These are phyloP conservation scores for Nannoperca obscura DNA, from an alignment of 2,797 vertebrate genomes.

Conservation along the genomic window DNA sequence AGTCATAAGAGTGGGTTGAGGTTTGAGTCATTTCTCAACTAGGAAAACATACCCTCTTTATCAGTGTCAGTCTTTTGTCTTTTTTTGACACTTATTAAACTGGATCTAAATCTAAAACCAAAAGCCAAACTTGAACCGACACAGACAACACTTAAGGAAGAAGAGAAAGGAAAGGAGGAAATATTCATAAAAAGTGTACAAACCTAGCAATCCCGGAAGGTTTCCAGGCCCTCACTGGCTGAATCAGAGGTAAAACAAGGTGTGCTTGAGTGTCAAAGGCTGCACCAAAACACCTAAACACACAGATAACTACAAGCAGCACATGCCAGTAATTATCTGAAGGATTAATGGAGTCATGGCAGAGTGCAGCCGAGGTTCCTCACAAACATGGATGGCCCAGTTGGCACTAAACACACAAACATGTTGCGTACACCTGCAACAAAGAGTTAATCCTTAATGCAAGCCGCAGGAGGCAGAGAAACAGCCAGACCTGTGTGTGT, in stretches of 20 bases:
- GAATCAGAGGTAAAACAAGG: background rate
- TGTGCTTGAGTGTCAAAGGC: background rate
- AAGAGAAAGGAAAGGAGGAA: background rate
- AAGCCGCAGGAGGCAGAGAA: slow-evolving; percentile 43
- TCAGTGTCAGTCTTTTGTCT: slow-evolving; percentile 10
- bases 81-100: slow-evolving; percentile 8
- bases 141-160: no score
- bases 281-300: background rate
- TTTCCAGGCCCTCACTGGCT: background rate
- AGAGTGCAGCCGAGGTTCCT: slow-evolving; percentile 15
- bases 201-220: background rate
- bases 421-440: slow-evolving; percentile 64
- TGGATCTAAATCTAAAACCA: background rate
- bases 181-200: background rate
- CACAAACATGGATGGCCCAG: slow-evolving; percentile 52
- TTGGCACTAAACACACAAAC: slow-evolving; percentile 65
- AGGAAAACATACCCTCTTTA: background rate
- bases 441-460: slow-evolving; percentile 61
- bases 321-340: slow-evolving; percentile 15
- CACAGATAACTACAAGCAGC: background rate
- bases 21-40: slow-evolving; percentile 34
- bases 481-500: background rate
- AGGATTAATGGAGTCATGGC: slow-evolving; percentile 53
- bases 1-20: slow-evolving; percentile 47
- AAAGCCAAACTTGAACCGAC: background rate